These are phyloP conservation scores for Grallaria varia DNA, from an alignment of 2,113 vertebrate genomes.

Conservation along the genomic window DNA sequence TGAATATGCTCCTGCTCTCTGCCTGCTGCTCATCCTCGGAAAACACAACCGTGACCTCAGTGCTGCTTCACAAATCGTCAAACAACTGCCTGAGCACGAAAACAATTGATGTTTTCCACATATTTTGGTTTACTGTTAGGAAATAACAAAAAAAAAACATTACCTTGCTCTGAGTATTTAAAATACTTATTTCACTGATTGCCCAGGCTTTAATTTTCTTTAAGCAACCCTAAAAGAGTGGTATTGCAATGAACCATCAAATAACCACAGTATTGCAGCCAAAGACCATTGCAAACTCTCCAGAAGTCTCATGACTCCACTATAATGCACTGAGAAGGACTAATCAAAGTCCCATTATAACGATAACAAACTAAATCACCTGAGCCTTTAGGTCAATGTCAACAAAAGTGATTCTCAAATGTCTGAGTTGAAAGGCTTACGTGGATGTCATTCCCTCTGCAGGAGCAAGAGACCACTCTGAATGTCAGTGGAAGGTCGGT, in stretches of 20 bases:
- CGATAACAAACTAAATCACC: neutral
- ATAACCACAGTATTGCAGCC: neutral
- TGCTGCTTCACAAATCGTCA: neutral
- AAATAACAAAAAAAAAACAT: neutral
- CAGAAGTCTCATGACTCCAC: neutral
- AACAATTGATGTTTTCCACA: neutral
- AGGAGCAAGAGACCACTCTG: neutral
- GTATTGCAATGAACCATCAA: neutral
- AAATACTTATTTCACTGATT: neutral
- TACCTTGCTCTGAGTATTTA: neutral
- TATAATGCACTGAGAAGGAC: neutral
- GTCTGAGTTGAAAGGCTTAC: neutral
- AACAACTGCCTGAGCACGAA: neutral
- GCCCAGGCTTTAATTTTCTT: neutral
- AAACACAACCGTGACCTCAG: neutral
- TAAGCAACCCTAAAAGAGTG: neutral
- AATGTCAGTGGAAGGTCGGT: neutral
- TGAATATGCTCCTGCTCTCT: neutral
- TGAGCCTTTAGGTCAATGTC: neutral
- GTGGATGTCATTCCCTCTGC: neutral
- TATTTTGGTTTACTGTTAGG: neutral
- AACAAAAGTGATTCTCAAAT: neutral
- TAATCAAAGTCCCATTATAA: neutral
- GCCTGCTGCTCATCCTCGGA: neutral
- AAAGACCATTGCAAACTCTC: neutral